Evolutionary conservation across 2,888 invertebrate species (phyloP).

Genomic region (Eristalinus sepulchralis): DNA sequence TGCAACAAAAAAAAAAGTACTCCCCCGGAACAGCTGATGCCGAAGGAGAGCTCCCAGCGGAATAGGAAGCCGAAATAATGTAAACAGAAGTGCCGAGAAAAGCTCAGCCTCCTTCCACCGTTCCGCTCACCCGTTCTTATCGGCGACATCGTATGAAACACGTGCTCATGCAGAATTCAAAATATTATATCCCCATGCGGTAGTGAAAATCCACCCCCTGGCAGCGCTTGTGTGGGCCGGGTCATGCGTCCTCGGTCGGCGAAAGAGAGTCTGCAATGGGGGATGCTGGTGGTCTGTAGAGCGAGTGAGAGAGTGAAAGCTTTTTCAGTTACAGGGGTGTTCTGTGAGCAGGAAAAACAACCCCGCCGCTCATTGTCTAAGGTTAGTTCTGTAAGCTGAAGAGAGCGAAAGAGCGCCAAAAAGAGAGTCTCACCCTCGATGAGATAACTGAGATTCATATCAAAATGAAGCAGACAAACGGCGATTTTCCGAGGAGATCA

Average conservation of each 20-base stretch:
- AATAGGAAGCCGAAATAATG: neutral
- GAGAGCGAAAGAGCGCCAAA: neutral
- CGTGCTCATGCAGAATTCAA: constrained; percentile 70
- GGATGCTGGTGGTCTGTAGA: neutral
- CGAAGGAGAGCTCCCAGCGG: constrained; percentile 5
- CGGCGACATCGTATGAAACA: constrained; percentile 28
- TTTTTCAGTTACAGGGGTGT: neutral
- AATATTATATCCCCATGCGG: constrained; percentile 54
- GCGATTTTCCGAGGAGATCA: constrained; percentile 64
- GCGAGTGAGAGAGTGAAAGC: neutral
- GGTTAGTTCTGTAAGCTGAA: constrained; percentile 54
- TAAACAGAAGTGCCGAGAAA: neutral
- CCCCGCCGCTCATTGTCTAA: constrained; percentile 48
- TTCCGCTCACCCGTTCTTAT: constrained; percentile 6
- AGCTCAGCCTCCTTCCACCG: neutral
- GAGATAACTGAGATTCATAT: constrained; percentile 57
- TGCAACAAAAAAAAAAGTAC: neutral
- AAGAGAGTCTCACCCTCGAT: constrained; percentile 11
- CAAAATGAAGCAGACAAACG: constrained; percentile 34
- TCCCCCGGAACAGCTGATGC: constrained; percentile 53
- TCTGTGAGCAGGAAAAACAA: neutral
- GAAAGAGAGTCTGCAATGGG: constrained; percentile 28
- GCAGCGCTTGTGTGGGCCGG: neutral
- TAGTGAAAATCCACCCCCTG: constrained; percentile 38
- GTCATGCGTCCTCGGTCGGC: constrained; percentile 31